phyloP scores from a whole-genome alignment of 2,797 vertebrate species.

The Huso huso region DNA sequence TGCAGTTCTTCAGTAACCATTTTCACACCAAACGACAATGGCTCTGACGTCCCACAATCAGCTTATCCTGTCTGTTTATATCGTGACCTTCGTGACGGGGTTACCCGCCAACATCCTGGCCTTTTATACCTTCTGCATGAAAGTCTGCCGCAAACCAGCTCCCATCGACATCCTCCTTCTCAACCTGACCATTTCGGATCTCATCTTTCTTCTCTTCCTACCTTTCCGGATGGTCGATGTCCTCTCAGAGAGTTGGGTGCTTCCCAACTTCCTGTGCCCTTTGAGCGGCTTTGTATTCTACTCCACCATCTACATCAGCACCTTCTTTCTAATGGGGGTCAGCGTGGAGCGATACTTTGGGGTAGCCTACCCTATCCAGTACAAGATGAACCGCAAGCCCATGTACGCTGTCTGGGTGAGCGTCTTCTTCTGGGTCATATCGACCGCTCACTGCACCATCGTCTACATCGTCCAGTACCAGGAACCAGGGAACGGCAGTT shows the following conservation, averaged over 20 bases:
- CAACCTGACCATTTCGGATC: conserved; percentile 71
- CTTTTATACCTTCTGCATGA: conserved; percentile 56
- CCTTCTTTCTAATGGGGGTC: conserved; percentile 64
- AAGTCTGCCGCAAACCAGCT: conserved; percentile 57
- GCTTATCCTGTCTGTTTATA: conserved; percentile 57
- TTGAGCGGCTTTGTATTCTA: conserved; percentile 68
- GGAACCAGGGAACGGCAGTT: conserved; percentile 27
- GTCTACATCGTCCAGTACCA: conserved; percentile 53
- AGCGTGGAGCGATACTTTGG: conserved; percentile 72
- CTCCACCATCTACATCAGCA: conserved; percentile 75
- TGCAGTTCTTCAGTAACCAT: too few relatives aligned
- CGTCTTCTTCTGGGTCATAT: conserved; percentile 62
- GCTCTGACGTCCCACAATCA: conserved; percentile 40
- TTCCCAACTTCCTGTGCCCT: conserved; percentile 62
- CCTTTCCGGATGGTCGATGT: conserved; percentile 73
- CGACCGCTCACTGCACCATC: conserved; percentile 55
- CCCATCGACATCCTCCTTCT: conserved; percentile 69
- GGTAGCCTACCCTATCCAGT: conserved; percentile 68
- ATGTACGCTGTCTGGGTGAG: conserved; percentile 57
- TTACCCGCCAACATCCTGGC: conserved; percentile 52
- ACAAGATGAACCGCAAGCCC: conserved; percentile 53
- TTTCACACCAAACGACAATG: too few relatives aligned
- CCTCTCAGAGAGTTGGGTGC: conserved; percentile 44
- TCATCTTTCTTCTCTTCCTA: conserved; percentile 69
- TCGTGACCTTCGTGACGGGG: conserved; percentile 59